Evolutionary conservation across 1,140 invertebrate genomes (phyloP), one percentile per base, ranked within the genome.

Genomic region (Chrysopa pallens): DNA sequence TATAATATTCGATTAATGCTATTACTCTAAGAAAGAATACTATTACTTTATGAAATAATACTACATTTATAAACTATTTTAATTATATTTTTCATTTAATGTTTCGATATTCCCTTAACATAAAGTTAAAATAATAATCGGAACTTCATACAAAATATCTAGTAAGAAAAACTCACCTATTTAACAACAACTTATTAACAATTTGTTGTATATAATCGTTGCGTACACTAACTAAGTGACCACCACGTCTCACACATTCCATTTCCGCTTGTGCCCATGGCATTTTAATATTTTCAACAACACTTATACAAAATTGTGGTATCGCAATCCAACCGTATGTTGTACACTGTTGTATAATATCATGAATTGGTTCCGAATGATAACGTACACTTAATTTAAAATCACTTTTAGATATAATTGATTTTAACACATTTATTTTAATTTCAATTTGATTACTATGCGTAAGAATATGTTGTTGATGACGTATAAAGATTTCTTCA

Each of bases 211-310:
- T 69, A 9, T 67, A 56, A 29, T 74, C 69, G 52, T 68, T 74
- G 7, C 68, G 58, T 3, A 83, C 60, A 45, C 72, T 75, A 0
- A 67, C 72, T 8, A 84, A 63, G 59, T 80, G 75, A 12, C 78
- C 79, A 2, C 72, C 74, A 41, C 63, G 58, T 36, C 60, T 58
- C 7, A 60, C 57, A 48, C 80, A 84, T 47, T 76, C 68, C 8
- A 64, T 60, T 50, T 81, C 76, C 0, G 76, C 76, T 33, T 74
- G 69, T 2, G 58, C 52, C 80, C 80, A 84, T 0, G 67, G 53
- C 44, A 69, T 53, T 38, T 64, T 59, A 1, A 58, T 48, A 29
- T 67, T 62, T 43, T 75, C 69, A 29, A 76, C 57, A 1, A 72
- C 66, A n/a, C 68, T 58, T 46, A 80, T 66, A 49, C 76, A 79